Evolutionary conservation across 1,140 invertebrate species (phyloP).

Genomic region (Galleria mellonella): DNA sequence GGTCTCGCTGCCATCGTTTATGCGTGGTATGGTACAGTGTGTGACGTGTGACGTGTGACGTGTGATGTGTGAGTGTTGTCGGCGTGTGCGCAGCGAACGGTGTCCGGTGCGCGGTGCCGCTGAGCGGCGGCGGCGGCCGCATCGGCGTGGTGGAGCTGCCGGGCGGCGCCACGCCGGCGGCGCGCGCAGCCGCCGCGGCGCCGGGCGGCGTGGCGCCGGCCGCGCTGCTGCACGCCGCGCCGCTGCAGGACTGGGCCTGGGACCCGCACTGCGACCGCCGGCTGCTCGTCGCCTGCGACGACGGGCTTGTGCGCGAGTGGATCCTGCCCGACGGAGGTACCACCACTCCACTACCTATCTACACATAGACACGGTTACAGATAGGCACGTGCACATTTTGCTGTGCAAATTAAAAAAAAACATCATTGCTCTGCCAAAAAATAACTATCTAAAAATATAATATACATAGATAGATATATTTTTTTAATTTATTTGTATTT

Average conservation of each 20-base stretch:
- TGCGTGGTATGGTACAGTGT: too few relatives aligned
- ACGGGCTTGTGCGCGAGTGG: conserved; percentile 93
- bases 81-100: conserved; percentile 82
- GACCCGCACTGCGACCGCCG: conserved; percentile 90
- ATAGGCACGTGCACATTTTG: too few relatives aligned
- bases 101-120: conserved; percentile 88
- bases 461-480: too few relatives aligned
- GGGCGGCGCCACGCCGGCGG: conserved; percentile 73
- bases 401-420: too few relatives aligned
- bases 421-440: too few relatives aligned
- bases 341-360: conserved; percentile 4
- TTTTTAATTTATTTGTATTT: too few relatives aligned
- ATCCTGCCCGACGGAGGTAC: conserved; percentile 78
- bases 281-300: conserved; percentile 91
- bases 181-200: conserved; percentile 81
- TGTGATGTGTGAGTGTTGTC: too few relatives aligned
- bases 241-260: conserved; percentile 94
- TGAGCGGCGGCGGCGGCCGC: conserved; percentile 91
- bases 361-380: too few relatives aligned
- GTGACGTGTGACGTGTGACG: too few relatives aligned
- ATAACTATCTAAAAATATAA: too few relatives aligned
- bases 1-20: too few relatives aligned
- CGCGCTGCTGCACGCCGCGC: conserved; percentile 87
- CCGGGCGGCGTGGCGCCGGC: conserved; percentile 33
- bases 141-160: conserved; percentile 90